Conservation (phyloP, 2,888 invertebrate species). For the Sipha maydis region DNA sequence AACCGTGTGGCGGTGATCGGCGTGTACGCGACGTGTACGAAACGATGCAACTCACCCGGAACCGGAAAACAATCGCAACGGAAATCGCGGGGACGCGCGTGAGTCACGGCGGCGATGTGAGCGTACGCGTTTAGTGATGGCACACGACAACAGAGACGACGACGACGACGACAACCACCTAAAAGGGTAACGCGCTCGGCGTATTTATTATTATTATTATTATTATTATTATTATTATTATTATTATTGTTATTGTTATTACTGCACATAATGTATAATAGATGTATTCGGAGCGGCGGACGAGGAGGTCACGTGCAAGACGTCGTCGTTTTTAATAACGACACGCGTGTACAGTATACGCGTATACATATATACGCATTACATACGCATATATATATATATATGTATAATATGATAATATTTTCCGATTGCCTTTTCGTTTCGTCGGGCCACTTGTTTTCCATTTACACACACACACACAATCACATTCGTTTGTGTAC, state of each 20-base stretch:
- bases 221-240: constrained; percentile 31
- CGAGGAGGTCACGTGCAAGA: constrained; percentile 41
- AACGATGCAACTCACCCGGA: not conserved
- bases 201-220: constrained; percentile 1
- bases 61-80: not conserved
- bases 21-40: not conserved
- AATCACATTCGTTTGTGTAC: too few relatives aligned
- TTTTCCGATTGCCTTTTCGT: constrained; percentile 53
- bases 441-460: constrained; percentile 51
- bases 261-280: not conserved
- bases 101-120: not conserved
- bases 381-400: not conserved
- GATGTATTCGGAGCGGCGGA: too few relatives aligned
- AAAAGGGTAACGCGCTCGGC: constrained; percentile 12
- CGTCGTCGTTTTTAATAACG: constrained; percentile 56
- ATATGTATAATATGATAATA: constrained; percentile 10
- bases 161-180: not conserved
- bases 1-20: too few relatives aligned
- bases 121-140: not conserved
- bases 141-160: not conserved
- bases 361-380: not conserved
- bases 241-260: not conserved
- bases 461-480: not conserved
- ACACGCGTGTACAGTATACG: constrained; percentile 17
- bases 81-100: not conserved